Evolutionary conservation across 2,888 invertebrate genomes (phyloP).

Genomic region (Epinotia nisella): DNA sequence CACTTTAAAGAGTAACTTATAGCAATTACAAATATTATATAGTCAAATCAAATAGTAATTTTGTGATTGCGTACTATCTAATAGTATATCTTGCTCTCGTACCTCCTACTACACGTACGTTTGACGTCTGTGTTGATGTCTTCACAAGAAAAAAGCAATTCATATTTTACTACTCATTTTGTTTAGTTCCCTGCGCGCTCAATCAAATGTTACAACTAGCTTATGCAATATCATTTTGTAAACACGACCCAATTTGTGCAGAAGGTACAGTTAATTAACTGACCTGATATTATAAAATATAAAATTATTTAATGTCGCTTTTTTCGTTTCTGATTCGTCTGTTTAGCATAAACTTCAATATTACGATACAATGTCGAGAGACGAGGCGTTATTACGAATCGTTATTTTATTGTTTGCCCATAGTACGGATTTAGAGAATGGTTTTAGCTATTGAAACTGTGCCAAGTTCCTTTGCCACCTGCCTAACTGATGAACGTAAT

Average conservation of each 20-base stretch:
- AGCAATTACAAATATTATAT: too few species aligned
- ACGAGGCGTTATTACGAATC: conserved; percentile 11
- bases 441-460: conserved; percentile 58
- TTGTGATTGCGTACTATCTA: too few species aligned
- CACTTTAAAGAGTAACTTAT: too few species aligned
- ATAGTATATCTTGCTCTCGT: not conserved
- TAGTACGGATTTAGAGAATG: conserved; percentile 53
- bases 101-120: not conserved
- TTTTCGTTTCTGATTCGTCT: conserved; percentile 8
- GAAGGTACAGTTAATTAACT: conserved; percentile 5
- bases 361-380: conserved; percentile 21
- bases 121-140: conserved; percentile 3
- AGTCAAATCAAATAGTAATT: too few species aligned
- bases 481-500: conserved; percentile 50
- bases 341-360: conserved; percentile 19
- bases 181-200: conserved; percentile 12
- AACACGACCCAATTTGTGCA: conserved; percentile 33
- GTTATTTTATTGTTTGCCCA: conserved; percentile 47
- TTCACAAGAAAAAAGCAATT: conserved; percentile 22
- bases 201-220: conserved; percentile 26
- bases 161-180: conserved; percentile 33
- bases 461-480: conserved; percentile 60
- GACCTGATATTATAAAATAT: conserved; percentile 23
- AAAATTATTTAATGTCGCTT: conserved; percentile 22
- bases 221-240: conserved; percentile 31